Percentiles rank a stretch among this genome's conserved stretches.
Conservation (phyloP, 2,113 vertebrate genomes). For the Grammomys surdaster region DNA sequence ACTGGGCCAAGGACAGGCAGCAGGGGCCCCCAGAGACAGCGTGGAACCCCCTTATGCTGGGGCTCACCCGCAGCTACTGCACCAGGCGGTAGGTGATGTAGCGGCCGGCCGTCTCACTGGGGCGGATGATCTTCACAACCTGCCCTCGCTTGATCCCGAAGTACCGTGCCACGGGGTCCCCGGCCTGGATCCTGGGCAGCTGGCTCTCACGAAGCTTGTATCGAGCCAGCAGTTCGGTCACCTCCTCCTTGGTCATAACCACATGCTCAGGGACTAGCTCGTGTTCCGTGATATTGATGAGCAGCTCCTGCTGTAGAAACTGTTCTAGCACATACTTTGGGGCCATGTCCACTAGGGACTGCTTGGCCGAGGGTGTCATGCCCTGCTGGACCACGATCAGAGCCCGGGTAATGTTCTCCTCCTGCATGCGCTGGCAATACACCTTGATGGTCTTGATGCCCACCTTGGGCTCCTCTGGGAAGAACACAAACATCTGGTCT, state of each 20-base stretch:
- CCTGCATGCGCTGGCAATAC: constrained; percentile 99
- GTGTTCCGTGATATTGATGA: constrained; percentile 98
- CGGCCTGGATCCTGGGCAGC: constrained; percentile 96
- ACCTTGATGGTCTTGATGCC: constrained; percentile 99
- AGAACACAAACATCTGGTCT: constrained; percentile 99
- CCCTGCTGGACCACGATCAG: constrained; percentile 99
- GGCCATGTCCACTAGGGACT: constrained; percentile 98
- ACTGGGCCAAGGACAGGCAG: neutral
- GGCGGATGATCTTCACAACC: constrained; percentile 99
- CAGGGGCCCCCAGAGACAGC: no score
- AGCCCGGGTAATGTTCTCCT: constrained; percentile 97
- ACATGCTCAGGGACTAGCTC: constrained; percentile 99
- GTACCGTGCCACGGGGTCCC: constrained; percentile 97
- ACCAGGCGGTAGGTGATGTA: constrained; percentile 99
- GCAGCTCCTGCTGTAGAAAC: constrained; percentile 97
- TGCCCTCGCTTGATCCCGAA: constrained; percentile 98
- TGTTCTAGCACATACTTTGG: constrained; percentile 99
- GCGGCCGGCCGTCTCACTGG: constrained; percentile 96
- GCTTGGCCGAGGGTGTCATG: constrained; percentile 98
- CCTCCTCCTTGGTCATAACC: constrained; percentile 99
- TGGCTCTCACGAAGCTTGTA: constrained; percentile 98
- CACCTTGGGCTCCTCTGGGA: constrained; percentile 98
- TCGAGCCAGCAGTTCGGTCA: constrained; percentile 94
- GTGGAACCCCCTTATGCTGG: accelerated
- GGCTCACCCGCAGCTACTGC: constrained; percentile 85